These are phyloP conservation scores for Tholera decimalis DNA, from an alignment of 2,888 invertebrate genomes.

Conservation along the genomic window DNA sequence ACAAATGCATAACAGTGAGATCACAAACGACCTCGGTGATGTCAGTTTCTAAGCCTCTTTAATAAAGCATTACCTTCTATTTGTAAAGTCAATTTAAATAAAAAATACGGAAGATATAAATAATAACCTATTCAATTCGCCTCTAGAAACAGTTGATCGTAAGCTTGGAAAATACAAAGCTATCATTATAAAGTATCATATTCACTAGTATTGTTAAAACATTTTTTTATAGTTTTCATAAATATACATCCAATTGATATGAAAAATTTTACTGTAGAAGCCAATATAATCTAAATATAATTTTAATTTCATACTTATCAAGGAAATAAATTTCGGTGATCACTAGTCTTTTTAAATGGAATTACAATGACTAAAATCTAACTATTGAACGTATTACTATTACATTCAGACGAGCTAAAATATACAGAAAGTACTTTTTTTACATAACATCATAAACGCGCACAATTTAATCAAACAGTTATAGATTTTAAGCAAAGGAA, in stretches of 20 bases:
- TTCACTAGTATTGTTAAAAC: slow-evolving; percentile 20
- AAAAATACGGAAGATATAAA: slow-evolving; percentile 20
- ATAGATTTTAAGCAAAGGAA: background rate
- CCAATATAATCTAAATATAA: slow-evolving; percentile 20
- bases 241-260: slow-evolving; percentile 54
- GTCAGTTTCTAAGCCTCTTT: slow-evolving; percentile 53
- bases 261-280: slow-evolving; percentile 42
- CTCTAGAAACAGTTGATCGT: slow-evolving; percentile 32
- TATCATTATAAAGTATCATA: slow-evolving; percentile 20
- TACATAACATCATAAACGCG: slow-evolving; percentile 12
- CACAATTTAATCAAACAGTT: background rate
- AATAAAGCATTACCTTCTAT: slow-evolving; percentile 35
- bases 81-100: slow-evolving; percentile 16
- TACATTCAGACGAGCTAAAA: slow-evolving; percentile 41
- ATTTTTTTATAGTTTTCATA: slow-evolving; percentile 5
- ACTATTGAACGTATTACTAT: slow-evolving; percentile 19
- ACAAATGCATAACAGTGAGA: slow-evolving; percentile 56
- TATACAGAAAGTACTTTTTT: slow-evolving; percentile 22
- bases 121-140: slow-evolving; percentile 23
- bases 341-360: slow-evolving; percentile 37
- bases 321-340: slow-evolving; percentile 20
- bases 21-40: slow-evolving; percentile 36
- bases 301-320: slow-evolving; percentile 9
- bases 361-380: slow-evolving; percentile 32
- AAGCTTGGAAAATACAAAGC: slow-evolving; percentile 33